phyloP scores from a whole-genome alignment of 2,113 vertebrate species.

The Phrynosoma blainvillii region DNA sequence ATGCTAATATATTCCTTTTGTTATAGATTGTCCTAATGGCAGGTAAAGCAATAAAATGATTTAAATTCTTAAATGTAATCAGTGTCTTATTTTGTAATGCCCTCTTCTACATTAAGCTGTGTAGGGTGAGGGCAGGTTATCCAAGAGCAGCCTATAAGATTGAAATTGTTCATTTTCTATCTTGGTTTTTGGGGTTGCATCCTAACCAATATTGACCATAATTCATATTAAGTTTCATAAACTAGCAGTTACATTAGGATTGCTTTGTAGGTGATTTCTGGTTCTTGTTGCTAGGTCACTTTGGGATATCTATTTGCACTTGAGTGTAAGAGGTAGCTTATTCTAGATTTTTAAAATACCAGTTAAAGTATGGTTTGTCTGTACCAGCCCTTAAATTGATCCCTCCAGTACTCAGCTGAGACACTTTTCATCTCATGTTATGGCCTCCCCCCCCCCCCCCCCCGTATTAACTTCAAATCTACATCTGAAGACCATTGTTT shows the following conservation, averaged over 20 bases:
- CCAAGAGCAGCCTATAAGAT: constrained; percentile 18
- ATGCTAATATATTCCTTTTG: constrained; percentile 94
- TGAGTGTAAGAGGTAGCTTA: not conserved
- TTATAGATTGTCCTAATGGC: constrained; percentile 95
- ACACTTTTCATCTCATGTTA: not conserved
- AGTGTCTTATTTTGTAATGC: constrained; percentile 49
- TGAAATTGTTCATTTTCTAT: not conserved
- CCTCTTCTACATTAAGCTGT: not conserved
- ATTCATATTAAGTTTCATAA: not conserved
- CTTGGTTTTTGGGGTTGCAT: not conserved
- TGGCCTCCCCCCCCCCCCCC: too few relatives aligned
- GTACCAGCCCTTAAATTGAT: not conserved
- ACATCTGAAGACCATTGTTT: not conserved
- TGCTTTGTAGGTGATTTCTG: not conserved
- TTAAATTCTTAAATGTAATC: constrained; percentile 82
- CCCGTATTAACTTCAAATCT: not conserved
- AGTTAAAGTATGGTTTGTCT: not conserved
- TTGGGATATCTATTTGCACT: not conserved
- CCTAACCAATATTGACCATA: not conserved
- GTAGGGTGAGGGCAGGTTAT: constrained; percentile 8
- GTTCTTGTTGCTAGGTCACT: not conserved
- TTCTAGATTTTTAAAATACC: too few relatives aligned
- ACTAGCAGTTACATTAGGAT: not conserved
- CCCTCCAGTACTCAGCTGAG: not conserved
- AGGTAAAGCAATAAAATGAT: constrained; percentile 98